Evolutionary conservation across 2,113 vertebrate genomes (phyloP), one percentile per base, ranked within the genome.

Genomic region (Tyrannus savana): DNA sequence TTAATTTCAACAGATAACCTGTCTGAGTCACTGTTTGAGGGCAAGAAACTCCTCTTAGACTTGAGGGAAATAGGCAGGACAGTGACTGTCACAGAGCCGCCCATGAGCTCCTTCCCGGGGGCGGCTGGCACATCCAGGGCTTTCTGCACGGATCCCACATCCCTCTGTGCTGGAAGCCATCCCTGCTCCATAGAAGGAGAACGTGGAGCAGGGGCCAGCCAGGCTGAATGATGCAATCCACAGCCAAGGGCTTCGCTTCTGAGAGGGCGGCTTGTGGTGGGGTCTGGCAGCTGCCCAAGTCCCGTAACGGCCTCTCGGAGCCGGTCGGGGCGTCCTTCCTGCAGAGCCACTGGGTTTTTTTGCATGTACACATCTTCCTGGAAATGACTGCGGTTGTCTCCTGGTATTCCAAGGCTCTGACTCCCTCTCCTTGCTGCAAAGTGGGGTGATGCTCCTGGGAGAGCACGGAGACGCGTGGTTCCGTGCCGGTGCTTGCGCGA

Each of bases 401-500:
- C 88, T 19, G 85, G 1, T 59, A 4, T 25, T 18, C 1, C 11
- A 35, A 42, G 75, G 79, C 68, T 73, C 71, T 6, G 82, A 4
- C 37, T 89, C 1, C 33, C 46, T 86, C 46, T 79, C 62, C 84
- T 18, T 1, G 10, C 83, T 28, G 78, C 5, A 0, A 2, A 42
- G 33, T 9, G 52, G 27, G 46, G 53, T 0, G 25, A 6, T 4
- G 62, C 84, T 91, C 15, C 73, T 12, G 28, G 13, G 66, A 17
- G 11, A 15, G 0, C 21, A 1, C 2, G 8, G 15, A 14, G 63
- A 12, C 11, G 1, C 0, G 50, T 3, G n/a, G 9, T 2, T 47
- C 7, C 1, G 11, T 11, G 41, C 63, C 46, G 23, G 56, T 7
- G 5, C 80, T 39, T 1, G 6, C 3, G 81, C 4, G 10, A 35